Conservation (phyloP, 1,140 invertebrate species). For the Zaprionus inermis region DNA sequence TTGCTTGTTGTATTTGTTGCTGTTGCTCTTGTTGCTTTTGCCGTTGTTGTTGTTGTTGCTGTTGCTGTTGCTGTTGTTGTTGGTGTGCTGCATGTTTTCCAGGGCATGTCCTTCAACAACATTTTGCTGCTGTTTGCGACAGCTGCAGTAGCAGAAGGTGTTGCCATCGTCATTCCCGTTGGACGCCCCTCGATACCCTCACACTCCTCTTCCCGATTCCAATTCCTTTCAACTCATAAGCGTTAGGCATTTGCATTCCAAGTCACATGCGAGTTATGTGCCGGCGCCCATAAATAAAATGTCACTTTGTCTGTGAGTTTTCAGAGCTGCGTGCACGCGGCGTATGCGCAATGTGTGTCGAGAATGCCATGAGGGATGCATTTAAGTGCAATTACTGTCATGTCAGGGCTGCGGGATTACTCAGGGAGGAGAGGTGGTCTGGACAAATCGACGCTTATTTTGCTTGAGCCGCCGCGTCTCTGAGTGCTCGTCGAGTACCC, state of each 20-base stretch:
- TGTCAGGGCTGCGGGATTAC: conserved; percentile 31
- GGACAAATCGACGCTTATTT: conserved; percentile 31
- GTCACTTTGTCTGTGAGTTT: conserved; percentile 52
- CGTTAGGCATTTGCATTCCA: conserved; percentile 36
- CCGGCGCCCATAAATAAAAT: conserved; percentile 49
- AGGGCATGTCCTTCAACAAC: conserved; percentile 53
- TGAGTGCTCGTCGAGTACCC: conserved; percentile 59
- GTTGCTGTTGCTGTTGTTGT: conserved; percentile 39
- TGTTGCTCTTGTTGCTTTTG: conserved; percentile 44
- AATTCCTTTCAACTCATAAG: conserved; percentile 13
- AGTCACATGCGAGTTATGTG: background rate
- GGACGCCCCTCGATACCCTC: conserved; percentile 7
- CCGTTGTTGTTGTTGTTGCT: conserved; percentile 31
- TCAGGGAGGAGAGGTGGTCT: background rate
- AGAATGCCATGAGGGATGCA: conserved; percentile 36
- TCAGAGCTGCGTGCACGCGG: conserved; percentile 31
- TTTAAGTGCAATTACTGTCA: conserved; percentile 56
- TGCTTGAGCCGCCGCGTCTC: conserved; percentile 39
- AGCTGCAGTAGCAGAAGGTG: conserved; percentile 31
- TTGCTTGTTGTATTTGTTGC: conserved; percentile 32
- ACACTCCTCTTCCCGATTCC: too few species aligned
- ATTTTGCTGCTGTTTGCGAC: conserved; percentile 32
- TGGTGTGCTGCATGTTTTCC: conserved; percentile 37
- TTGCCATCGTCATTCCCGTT: conserved; percentile 23
- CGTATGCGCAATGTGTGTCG: conserved; percentile 21